A percentile compares a stretch with the other conserved stretches of the same genome.
Evolutionary conservation across 2,113 vertebrate species (phyloP).

Genomic region (Struthio camelus): DNA sequence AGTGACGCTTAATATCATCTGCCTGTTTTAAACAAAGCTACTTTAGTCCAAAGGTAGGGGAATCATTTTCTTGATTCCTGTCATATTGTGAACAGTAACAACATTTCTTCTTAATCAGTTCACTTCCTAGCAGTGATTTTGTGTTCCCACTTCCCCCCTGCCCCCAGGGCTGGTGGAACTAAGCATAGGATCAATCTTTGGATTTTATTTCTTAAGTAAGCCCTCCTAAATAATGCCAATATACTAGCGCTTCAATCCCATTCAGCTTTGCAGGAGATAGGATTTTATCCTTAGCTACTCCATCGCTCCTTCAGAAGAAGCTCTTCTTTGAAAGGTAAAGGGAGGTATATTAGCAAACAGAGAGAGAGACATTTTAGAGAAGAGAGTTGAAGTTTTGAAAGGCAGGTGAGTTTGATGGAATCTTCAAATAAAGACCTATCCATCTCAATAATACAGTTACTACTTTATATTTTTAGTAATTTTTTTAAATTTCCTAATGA

Average conservation of each 20-base stretch:
- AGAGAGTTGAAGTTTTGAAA: not conserved
- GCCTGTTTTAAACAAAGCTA: not conserved
- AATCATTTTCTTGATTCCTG: not conserved
- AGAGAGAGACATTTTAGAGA: not conserved
- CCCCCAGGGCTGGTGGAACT: not conserved
- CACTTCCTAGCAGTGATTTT: not conserved
- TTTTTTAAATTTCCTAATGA: not conserved
- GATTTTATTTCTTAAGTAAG: not conserved
- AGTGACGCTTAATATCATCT: not conserved
- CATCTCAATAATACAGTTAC: not conserved
- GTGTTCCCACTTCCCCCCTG: not conserved
- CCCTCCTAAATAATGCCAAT: not conserved
- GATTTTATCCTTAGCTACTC: not conserved
- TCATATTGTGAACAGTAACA: not conserved
- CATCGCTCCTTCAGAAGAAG: not conserved
- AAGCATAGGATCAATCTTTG: not conserved
- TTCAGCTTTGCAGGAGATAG: not conserved
- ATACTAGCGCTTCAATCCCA: not conserved
- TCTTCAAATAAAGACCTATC: not conserved
- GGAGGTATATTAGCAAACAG: not conserved
- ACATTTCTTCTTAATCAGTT: not conserved
- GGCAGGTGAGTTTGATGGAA: not conserved
- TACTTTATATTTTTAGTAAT: not conserved
- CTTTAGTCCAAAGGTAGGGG: not conserved
- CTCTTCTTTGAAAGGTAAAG: not conserved